phyloP scores from a whole-genome alignment of 2,797 vertebrate species.

The Anolis apletophallus region DNA sequence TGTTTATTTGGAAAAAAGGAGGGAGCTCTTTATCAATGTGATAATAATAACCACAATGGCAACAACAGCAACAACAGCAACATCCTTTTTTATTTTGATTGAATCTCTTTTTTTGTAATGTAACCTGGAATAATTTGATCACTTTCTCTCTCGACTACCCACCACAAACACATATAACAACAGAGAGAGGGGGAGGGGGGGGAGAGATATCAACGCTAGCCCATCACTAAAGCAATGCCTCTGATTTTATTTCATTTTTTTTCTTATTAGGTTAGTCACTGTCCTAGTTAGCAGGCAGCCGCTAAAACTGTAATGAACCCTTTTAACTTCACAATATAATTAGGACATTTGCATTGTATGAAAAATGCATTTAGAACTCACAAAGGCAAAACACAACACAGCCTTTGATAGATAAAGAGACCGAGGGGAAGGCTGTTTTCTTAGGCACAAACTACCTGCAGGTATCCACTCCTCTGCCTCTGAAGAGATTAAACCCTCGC shows the following conservation, averaged over 20 bases:
- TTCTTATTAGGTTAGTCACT: not conserved
- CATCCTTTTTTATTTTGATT: not conserved
- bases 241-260: constrained; percentile 16
- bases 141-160: not conserved
- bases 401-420: not conserved
- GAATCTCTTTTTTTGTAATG: not conserved
- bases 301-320: not conserved
- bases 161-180: not conserved
- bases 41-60: not conserved
- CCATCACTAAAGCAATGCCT: not conserved
- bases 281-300: not conserved
- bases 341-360: not conserved
- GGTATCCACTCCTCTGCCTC: constrained; percentile 32
- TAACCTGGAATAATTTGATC: not conserved
- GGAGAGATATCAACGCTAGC: not conserved
- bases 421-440: constrained; percentile 13
- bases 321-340: accelerated
- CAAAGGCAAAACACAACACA: constrained; percentile 2
- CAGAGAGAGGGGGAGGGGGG: no score
- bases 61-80: not conserved
- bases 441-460: constrained; percentile 26
- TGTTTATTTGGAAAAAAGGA: not conserved
- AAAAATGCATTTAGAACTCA: not conserved
- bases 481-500: constrained; percentile 60
- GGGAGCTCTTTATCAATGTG: not conserved